Conservation (phyloP, 2,113 vertebrate genomes). For the Oncorhynchus kisutch region DNA sequence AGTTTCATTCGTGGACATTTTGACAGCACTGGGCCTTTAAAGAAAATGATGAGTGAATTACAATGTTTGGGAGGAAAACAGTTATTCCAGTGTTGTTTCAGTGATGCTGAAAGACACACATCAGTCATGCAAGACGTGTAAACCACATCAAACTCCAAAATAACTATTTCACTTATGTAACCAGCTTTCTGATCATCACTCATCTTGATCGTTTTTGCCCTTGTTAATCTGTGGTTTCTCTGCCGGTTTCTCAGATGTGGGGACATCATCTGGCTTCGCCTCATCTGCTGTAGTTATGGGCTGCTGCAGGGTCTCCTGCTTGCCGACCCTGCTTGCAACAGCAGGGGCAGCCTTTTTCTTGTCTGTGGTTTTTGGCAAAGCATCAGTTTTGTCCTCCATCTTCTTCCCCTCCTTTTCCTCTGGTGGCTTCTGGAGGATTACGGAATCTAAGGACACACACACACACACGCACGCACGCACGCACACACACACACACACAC, state of each 20-base stretch:
- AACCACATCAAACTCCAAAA: not conserved
- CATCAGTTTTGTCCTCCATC: not conserved
- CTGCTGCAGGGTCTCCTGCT: conserved; percentile 5
- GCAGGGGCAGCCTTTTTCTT: not conserved
- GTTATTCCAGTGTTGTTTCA: not conserved
- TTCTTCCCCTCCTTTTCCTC: not conserved
- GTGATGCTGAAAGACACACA: not conserved
- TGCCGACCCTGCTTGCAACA: not conserved
- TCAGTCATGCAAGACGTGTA: not conserved
- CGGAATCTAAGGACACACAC: not conserved
- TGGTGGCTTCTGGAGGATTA: not conserved
- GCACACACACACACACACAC: too few species aligned
- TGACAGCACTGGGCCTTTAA: not conserved
- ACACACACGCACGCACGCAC: too few species aligned
- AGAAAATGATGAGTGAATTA: not conserved
- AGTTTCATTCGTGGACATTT: too few species aligned
- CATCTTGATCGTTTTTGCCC: not conserved
- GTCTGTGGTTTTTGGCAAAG: not conserved
- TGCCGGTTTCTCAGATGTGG: not conserved
- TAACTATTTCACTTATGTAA: not conserved
- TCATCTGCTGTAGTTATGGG: conserved; percentile 7
- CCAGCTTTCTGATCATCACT: not conserved
- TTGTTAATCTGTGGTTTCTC: conserved; percentile 1
- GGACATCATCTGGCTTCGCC: conserved; percentile 8
- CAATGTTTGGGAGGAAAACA: not conserved